Evolutionary conservation across 2,797 vertebrate genomes (phyloP), one percentile per base, ranked within the genome.

Genomic region (Setipinna tenuifilis): DNA sequence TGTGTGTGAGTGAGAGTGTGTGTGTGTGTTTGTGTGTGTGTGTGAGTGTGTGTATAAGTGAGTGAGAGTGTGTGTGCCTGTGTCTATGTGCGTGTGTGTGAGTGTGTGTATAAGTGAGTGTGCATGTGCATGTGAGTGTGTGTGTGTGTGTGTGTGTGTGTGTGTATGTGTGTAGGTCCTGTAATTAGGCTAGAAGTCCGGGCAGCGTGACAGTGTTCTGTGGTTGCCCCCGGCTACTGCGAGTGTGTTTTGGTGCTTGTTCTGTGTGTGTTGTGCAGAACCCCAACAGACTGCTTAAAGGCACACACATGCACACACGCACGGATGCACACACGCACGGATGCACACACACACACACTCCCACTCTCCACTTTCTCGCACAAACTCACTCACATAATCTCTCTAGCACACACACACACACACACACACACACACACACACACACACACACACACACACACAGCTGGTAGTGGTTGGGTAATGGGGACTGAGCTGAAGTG

Each of bases 241-340:
- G 3, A 65, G 62, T 65, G 62, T 65, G 62, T 65, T 65, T 65
- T 65, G 62, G 62, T 25, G 23, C 23, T 65, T 65, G 28, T 25
- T 12, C 62, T 3, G 23, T 14, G 23, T 65, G 11, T 65, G 62
- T 65, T 65, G 62, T 65, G 62, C 62, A 25, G 62, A 65, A 65
- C 62, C 62, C 62, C 23, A 65, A 25, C 62, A 65, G 62, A 65
- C 62, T 65, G 62, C 62, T 65, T 28, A 65, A 65, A 65, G 10
- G 62, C 62, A 65, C 23, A 65, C 62, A 65, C 23, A 25, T 25
- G 28, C n/a, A 65, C n/a, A 65, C 23, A 65, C 62, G 12, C 61
- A 23, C 58, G n/a, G 17, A 59, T 21, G 7, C 23, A 65, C 62
- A 65, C 23, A 25, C 23, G 28, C n/a, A 65, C n/a, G 17, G 1